Percentiles rank a stretch among this genome's conserved stretches.
phyloP scores from a whole-genome alignment of 2,888 invertebrate genomes.

The Doris montereyensis region DNA sequence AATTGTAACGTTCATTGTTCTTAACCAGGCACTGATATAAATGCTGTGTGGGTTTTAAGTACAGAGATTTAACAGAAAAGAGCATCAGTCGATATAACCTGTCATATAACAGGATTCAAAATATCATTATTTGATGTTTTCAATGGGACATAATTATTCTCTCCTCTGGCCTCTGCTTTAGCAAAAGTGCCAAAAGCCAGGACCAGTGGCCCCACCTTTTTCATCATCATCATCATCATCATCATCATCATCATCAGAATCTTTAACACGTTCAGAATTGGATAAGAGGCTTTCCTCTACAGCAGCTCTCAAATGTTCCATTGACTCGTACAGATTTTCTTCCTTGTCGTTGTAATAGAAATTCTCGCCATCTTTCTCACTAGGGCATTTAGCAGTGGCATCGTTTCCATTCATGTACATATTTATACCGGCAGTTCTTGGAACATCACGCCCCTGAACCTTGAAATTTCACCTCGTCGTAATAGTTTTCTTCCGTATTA shows the following conservation, averaged over 20 bases:
- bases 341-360: constrained; percentile 30
- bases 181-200: background rate
- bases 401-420: background rate
- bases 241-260: background rate
- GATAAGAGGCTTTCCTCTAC: constrained; percentile 8
- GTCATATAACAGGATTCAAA: too few relatives aligned
- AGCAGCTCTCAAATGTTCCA: constrained; percentile 35
- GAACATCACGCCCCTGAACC: too few relatives aligned
- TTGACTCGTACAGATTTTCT: constrained; percentile 43
- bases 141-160: background rate
- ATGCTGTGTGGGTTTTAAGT: too few relatives aligned
- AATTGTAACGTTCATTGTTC: too few relatives aligned
- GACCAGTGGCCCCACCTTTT: background rate
- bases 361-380: constrained; percentile 5
- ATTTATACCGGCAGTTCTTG: background rate
- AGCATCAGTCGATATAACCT: too few relatives aligned
- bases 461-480: too few relatives aligned
- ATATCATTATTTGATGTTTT: background rate
- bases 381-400: background rate
- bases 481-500: too few relatives aligned
- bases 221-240: background rate
- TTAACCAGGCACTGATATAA: too few relatives aligned
- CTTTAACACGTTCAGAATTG: too few relatives aligned
- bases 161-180: background rate
- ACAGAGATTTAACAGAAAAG: too few relatives aligned